Base-by-base conservation (phyloP, 2,797 vertebrate genomes). In the Cetoscarus ocellatus region DNA sequence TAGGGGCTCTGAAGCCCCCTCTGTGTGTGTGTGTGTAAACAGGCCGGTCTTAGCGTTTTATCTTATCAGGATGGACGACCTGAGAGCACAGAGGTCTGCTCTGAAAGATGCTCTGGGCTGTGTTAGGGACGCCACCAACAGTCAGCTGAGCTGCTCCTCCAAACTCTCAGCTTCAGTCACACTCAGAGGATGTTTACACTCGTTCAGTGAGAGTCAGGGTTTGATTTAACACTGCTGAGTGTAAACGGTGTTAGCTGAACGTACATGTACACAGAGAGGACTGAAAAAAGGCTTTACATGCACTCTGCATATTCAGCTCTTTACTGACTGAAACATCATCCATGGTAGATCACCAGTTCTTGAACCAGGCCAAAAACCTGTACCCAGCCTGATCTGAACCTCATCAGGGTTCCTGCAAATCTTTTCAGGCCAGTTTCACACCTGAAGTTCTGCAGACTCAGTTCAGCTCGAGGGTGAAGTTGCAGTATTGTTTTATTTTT, bases 61-160 rank as follows among this genome's bases (percentile, higher is more conserved):
- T 91, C 87, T 90, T 90, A 91, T 92, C 80, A 0, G 70, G 61
- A 75, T 58, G 67, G 83, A 73, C 74, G 84, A 86, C 82, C 82
- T 58, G 63, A 77, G 70, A 83, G 73, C 8, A 13, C 49, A 17
- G 67, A 15, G 71, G 42, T 38, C 60, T 27, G 61, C 67, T 55
- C 75, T 82, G 61, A 27, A 69, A 73, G 72, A 77, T 11, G 73
- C 66, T 78, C 85, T 83, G 80, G 61, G 65, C 76, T 76, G 79
- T 67, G 85, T 85, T 79, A 64, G 17, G 61, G 57, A 76, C 60
- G 13, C 54, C 54, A 68, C 60, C 52, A 61, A 54, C 36, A 64
- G 51, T 62, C 68, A 14, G 48, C 66, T 6, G 56, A 62, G 67
- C 17, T 50, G 27, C 17, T 27, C 13, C 10, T 12, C 51, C 8